A percentile compares a stretch with the other conserved stretches of the same genome.
These are phyloP conservation scores for Balanococcus diminutus DNA, from an alignment of 2,888 invertebrate species.

Conservation along the genomic window DNA sequence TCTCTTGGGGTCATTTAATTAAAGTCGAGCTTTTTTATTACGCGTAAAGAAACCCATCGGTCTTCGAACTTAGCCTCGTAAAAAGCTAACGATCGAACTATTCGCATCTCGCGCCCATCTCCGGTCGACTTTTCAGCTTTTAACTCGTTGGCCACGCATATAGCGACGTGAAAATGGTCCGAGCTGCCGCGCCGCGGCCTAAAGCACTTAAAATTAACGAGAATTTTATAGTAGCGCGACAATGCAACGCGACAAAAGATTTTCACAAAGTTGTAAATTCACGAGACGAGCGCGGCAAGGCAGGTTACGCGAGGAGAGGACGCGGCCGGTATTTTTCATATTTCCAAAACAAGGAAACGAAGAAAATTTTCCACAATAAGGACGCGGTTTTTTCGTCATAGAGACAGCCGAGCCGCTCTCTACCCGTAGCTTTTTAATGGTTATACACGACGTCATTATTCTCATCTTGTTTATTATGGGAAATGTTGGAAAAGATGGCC, in stretches of 20 bases:
- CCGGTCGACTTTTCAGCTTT: background rate
- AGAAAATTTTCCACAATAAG: constrained; percentile 5
- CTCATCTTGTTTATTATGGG: constrained; percentile 24
- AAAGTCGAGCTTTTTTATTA: constrained; percentile 1
- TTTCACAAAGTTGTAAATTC: constrained; percentile 5
- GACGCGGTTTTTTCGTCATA: background rate
- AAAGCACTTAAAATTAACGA: constrained; percentile 24
- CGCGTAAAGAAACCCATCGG: background rate
- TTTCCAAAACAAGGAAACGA: constrained; percentile 1
- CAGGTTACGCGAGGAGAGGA: background rate
- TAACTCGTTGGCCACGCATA: background rate
- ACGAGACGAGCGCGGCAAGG: background rate
- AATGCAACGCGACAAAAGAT: background rate
- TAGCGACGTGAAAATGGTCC: background rate
- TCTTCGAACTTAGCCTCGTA: constrained; percentile 2
- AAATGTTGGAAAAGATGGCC: constrained; percentile 15
- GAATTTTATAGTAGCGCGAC: constrained; percentile 27
- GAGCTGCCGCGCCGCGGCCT: background rate
- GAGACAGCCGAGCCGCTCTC: too few relatives aligned
- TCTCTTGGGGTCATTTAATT: background rate
- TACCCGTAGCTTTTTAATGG: background rate
- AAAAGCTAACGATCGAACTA: background rate
- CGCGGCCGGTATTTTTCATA: background rate
- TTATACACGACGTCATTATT: background rate
- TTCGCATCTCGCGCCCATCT: background rate